Base-by-base conservation (phyloP, 2,113 vertebrate species). In the Chlorodrepanis virens region DNA sequence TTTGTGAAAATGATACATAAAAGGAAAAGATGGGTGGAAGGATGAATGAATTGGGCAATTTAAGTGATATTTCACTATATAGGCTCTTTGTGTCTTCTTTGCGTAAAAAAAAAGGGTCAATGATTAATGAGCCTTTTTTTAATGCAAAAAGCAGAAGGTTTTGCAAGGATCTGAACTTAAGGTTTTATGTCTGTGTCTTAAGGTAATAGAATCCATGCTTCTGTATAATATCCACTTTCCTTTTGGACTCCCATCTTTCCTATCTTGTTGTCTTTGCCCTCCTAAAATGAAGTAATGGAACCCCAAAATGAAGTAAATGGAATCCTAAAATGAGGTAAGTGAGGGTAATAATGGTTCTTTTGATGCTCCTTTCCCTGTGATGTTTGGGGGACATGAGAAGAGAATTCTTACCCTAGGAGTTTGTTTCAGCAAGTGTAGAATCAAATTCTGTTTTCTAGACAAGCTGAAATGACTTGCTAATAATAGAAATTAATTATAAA, bases 401-500 rank as follows among this genome's bases (percentile, higher is more conserved):
- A 65, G 14, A 91, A 31, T 89, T 75, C 53, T 76, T 87, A 94
- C 27, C 22, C 44, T 49, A 56, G 28, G 89, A 94, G 57, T 84
- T 84, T 71, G 40, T 52, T 95, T 89, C 69, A 76, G 57, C 59
- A 42, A 82, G 7, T 44, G 20, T 78, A 84, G 57, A 94, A 90
- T 77, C 59, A 90, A 94, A 90, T 76, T 90, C 76, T 50, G 29
- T 53, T 89, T 94, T 90, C 35, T 44, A 93, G 79, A 80, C 21
- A 78, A 74, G 47, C 27, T 86, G 68, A 93, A 94, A 93, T 93
- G 11, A 80, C 83, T 94, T 93, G 23, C 79, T 96, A 97, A 93
- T 89, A 96, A 93, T 92, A 95, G 92, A 93, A 95, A 96, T 92
- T 89, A 96, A 93, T 97, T 94, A 95, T 74, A 88, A 97, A 94